phyloP scores from a whole-genome alignment of 2,797 vertebrate species.

The Lerista edwardsae region DNA sequence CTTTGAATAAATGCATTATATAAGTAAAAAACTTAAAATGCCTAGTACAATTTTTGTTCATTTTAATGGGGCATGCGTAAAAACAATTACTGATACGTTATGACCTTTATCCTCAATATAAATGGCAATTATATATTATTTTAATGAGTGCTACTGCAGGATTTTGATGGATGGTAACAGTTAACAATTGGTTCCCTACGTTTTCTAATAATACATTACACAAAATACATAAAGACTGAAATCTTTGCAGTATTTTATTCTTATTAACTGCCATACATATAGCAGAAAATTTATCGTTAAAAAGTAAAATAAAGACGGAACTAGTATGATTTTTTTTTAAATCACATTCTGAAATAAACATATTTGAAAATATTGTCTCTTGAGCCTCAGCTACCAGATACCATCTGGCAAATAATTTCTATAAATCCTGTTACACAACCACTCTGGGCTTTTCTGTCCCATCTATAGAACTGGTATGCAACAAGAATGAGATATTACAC shows the following conservation, averaged over 20 bases:
- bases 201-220: not conserved
- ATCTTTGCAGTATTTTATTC: constrained; percentile 15
- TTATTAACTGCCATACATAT: constrained; percentile 22
- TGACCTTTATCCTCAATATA: not conserved
- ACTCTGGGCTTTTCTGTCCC: constrained; percentile 63
- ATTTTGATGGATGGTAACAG: not conserved
- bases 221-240: not conserved
- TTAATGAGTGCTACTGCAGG: not conserved
- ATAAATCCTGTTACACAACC: constrained; percentile 69
- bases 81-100: not conserved
- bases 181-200: constrained; percentile 31
- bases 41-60: not conserved
- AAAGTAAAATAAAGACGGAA: constrained; percentile 37
- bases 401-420: constrained; percentile 73
- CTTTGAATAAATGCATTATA: too few species aligned
- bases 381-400: constrained; percentile 73
- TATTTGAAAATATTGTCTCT: constrained; percentile 71
- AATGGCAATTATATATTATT: not conserved
- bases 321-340: constrained; percentile 59
- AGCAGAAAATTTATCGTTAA: constrained; percentile 7
- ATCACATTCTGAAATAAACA: constrained; percentile 62
- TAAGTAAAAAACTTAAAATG: not conserved
- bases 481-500: constrained; percentile 57
- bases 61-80: not conserved
- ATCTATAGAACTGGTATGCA: constrained; percentile 61